phyloP scores from a whole-genome alignment of 1,140 invertebrate genomes.

The Zaprionus africanus region DNA sequence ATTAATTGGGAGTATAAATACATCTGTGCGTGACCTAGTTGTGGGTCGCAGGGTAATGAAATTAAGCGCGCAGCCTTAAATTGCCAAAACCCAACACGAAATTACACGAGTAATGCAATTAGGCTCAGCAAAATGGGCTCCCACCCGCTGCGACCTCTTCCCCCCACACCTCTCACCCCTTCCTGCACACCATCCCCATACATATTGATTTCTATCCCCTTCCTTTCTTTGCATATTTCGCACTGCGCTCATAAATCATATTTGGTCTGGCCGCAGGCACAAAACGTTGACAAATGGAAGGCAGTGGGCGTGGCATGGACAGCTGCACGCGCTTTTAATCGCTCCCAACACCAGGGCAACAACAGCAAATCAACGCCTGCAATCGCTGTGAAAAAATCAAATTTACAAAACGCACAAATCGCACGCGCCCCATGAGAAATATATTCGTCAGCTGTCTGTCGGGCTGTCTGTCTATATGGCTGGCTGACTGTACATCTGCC shows the following conservation, averaged over 20 bases:
- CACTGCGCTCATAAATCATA: slow-evolving; percentile 57
- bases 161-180: neutral
- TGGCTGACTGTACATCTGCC: slow-evolving; percentile 11
- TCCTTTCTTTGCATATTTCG: slow-evolving; percentile 31
- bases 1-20: neutral
- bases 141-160: slow-evolving; percentile 24
- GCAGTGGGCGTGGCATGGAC: slow-evolving; percentile 36
- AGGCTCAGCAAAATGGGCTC: slow-evolving; percentile 31
- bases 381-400: slow-evolving; percentile 34
- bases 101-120: slow-evolving; percentile 55
- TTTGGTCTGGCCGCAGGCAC: slow-evolving; percentile 47
- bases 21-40: slow-evolving; percentile 35
- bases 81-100: slow-evolving; percentile 25
- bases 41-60: slow-evolving; percentile 5
- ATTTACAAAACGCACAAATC: slow-evolving; percentile 12
- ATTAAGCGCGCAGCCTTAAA: slow-evolving; percentile 36
- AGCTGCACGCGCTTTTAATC: slow-evolving; percentile 38
- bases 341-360: slow-evolving; percentile 21
- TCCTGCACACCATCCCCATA: neutral
- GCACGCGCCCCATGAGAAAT: neutral
- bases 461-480: slow-evolving; percentile 19
- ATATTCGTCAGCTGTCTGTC: slow-evolving; percentile 25
- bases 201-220: slow-evolving; percentile 44
- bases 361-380: slow-evolving; percentile 54
- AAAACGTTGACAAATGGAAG: slow-evolving; percentile 56